Percentiles rank a stretch among this genome's conserved stretches.
Conservation (phyloP, 2,888 invertebrate species). For the Ectemnius cavifrons region DNA sequence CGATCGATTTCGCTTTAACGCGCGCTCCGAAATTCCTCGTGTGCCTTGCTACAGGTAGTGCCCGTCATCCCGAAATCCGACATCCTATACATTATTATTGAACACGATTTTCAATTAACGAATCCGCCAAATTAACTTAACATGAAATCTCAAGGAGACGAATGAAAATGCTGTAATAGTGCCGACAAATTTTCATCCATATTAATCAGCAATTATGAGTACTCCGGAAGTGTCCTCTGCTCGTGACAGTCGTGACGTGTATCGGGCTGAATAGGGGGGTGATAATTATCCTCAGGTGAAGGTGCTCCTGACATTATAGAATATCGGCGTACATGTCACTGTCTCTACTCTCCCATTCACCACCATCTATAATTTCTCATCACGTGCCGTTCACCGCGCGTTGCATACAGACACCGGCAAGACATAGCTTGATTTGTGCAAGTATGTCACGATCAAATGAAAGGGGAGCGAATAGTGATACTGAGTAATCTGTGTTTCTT, state of each 20-base stretch:
- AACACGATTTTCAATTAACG: no score
- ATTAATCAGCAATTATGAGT: background rate
- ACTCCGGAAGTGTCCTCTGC: background rate
- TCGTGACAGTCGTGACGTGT: constrained; percentile 3
- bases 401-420: no score
- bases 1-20: background rate
- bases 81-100: no score
- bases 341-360: constrained; percentile 1
- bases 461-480: background rate
- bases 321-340: constrained; percentile 25
- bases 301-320: background rate
- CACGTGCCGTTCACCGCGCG: constrained; percentile 3
- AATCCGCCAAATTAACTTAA: no score
- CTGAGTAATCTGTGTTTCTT: background rate
- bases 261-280: constrained; percentile 10
- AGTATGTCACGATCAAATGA: no score
- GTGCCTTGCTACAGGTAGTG: background rate
- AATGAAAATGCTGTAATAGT: no score
- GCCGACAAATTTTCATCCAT: no score
- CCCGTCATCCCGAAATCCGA: no score
- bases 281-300: constrained; percentile 9
- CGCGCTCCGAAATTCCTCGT: constrained; percentile 2
- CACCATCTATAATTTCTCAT: constrained; percentile 12
- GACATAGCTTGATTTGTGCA: no score
- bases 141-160: no score